Percentiles rank a stretch among this genome's conserved stretches.
Evolutionary conservation across 2,888 invertebrate genomes (phyloP).

Genomic region (Muscina levida): DNA sequence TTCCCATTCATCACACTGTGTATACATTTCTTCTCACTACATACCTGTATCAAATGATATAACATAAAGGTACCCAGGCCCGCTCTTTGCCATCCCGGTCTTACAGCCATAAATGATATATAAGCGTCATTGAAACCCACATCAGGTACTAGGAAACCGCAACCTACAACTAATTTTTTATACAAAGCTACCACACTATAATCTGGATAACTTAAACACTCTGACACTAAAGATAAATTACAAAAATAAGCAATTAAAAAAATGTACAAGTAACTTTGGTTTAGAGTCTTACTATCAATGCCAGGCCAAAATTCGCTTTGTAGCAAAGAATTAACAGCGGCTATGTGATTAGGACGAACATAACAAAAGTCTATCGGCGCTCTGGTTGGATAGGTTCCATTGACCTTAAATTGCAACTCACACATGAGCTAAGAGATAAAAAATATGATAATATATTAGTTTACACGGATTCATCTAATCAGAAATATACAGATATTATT

Average conservation of each 20-base stretch:
- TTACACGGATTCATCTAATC: no score
- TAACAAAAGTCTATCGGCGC: conserved; percentile 92
- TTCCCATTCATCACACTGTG: no score
- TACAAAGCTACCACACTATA: conserved; percentile 94
- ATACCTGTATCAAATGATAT: conserved; percentile 92
- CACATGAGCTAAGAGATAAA: conserved; percentile 78
- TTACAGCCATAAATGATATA: conserved; percentile 92
- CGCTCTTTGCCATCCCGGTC: conserved; percentile 92
- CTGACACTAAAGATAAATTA: conserved; percentile 84
- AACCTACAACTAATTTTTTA: conserved; percentile 91
- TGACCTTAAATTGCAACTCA: conserved; percentile 79
- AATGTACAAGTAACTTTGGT: neutral
- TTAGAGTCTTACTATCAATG: conserved; percentile 87
- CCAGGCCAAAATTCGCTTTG: conserved; percentile 95
- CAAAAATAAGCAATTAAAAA: neutral
- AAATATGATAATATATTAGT: no score
- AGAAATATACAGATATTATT: neutral
- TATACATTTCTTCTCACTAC: conserved; percentile 11
- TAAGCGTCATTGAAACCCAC: conserved; percentile 91
- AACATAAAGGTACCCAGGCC: conserved; percentile 94
- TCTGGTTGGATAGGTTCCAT: conserved; percentile 78
- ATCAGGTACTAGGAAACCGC: conserved; percentile 94
- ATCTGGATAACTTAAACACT: conserved; percentile 94
- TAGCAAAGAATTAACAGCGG: conserved; percentile 91
- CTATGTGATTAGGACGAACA: conserved; percentile 92